Conservation (phyloP, 2,797 vertebrate genomes). For the Smutsia gigantea region DNA sequence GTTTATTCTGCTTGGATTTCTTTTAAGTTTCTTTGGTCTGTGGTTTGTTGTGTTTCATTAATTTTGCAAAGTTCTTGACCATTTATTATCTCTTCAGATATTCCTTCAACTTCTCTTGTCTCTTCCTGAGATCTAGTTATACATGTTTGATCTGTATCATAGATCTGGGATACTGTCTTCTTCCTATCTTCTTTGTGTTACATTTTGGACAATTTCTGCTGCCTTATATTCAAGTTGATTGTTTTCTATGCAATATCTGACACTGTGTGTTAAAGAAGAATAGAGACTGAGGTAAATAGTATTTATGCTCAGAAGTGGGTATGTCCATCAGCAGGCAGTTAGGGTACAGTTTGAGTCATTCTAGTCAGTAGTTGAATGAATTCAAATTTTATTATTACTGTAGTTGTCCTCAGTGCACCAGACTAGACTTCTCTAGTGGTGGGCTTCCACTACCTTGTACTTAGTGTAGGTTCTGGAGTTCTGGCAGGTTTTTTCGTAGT, state of each 20-base stretch:
- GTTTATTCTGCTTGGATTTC: not conserved
- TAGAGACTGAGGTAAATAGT: not conserved
- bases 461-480: not conserved
- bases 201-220: constrained; percentile 32
- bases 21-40: not conserved
- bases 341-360: not conserved
- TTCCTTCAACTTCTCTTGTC: not conserved
- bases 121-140: not conserved
- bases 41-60: constrained; percentile 35
- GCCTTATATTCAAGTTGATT: constrained; percentile 27
- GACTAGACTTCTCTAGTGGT: not conserved
- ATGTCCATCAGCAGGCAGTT: not conserved
- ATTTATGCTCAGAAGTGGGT: not conserved
- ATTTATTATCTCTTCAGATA: not conserved
- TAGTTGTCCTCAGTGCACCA: not conserved
- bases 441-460: not conserved
- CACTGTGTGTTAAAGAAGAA: not conserved
- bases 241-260: not conserved
- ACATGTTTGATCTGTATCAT: not conserved
- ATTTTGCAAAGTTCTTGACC: constrained; percentile 20
- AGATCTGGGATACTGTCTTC: not conserved
- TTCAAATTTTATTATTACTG: not conserved
- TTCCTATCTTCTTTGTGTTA: constrained; percentile 48
- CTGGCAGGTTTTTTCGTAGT: not conserved
- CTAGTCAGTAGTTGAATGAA: not conserved